Percentiles rank a stretch among this genome's conserved stretches.
phyloP scores from a whole-genome alignment of 2,797 vertebrate species.

The Ataeniobius toweri region DNA sequence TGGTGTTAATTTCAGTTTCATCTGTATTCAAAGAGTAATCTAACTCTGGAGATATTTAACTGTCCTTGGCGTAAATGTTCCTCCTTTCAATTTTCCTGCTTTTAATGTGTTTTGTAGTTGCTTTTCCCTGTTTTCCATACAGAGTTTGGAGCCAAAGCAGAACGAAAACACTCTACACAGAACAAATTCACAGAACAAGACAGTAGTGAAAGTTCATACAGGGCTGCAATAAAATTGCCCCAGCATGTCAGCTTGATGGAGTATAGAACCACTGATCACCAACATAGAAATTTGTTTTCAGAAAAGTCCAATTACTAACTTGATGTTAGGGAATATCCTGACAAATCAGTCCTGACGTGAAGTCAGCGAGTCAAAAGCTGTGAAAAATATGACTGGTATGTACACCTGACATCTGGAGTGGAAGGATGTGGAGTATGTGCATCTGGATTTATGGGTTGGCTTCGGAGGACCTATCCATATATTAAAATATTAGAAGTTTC shows the following conservation, averaged over 20 bases:
- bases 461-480: background rate
- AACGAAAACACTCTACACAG: background rate
- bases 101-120: background rate
- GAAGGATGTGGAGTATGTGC: constrained; percentile 13
- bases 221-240: constrained; percentile 21
- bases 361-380: constrained; percentile 38
- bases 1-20: background rate
- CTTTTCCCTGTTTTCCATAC: background rate
- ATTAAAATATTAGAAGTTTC: background rate
- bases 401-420: constrained; percentile 29
- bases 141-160: background rate
- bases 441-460: constrained; percentile 21
- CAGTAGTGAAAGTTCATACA: constrained; percentile 11
- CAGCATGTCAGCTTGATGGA: background rate
- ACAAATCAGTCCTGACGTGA: constrained; percentile 42
- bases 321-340: constrained; percentile 31
- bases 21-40: background rate
- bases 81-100: background rate
- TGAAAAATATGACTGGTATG: constrained; percentile 51
- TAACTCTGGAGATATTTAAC: too few species aligned
- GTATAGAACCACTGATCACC: constrained; percentile 11
- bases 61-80: background rate
- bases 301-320: constrained; percentile 19
- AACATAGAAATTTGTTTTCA: constrained; percentile 45
- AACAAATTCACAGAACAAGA: constrained; percentile 22